Percentiles rank a stretch among this genome's conserved stretches.
Evolutionary conservation across 2,888 invertebrate species (phyloP).

Genomic region (Drosophila anceps): DNA sequence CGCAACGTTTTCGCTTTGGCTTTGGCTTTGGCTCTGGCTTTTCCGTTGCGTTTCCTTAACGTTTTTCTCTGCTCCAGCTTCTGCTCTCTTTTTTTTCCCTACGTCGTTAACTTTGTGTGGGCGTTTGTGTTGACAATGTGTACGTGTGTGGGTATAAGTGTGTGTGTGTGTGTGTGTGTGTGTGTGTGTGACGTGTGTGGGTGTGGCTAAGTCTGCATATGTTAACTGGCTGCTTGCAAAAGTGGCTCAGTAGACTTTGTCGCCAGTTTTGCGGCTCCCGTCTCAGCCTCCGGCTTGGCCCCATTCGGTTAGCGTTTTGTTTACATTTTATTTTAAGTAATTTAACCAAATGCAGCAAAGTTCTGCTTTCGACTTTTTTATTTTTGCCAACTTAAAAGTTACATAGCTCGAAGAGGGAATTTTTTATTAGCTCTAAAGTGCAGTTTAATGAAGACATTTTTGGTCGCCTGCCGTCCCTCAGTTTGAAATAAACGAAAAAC

Average conservation of each 20-base stretch:
- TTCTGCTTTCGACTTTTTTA: conserved; percentile 22
- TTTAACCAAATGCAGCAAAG: conserved; percentile 66
- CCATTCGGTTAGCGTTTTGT: conserved; percentile 50
- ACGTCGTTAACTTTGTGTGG: conserved; percentile 75
- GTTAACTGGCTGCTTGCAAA: conserved; percentile 69
- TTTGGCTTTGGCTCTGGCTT: conserved; percentile 46
- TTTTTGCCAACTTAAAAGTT: conserved; percentile 16
- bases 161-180: conserved; percentile 55
- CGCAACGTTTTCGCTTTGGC: conserved; percentile 65
- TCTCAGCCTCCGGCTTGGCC: conserved; percentile 2
- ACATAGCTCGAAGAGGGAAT: conserved; percentile 37
- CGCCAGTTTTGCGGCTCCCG: conserved; percentile 27
- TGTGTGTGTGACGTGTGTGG: conserved; percentile 49
- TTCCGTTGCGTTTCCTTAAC: conserved; percentile 42
- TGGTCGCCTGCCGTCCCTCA: not conserved
- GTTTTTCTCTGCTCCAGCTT: conserved; percentile 24
- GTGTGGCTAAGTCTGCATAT: conserved; percentile 71
- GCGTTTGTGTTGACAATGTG: conserved; percentile 71
- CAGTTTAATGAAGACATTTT: conserved; percentile 62
- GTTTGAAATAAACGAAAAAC: not conserved
- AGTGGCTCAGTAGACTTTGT: conserved; percentile 70
- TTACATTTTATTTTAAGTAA: conserved; percentile 67
- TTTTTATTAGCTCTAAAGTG: conserved; percentile 58
- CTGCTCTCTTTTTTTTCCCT: conserved; percentile 26
- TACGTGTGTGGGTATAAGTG: conserved; percentile 25